phyloP scores from a whole-genome alignment of 2,888 invertebrate genomes.

The Parnassius glacialis region DNA sequence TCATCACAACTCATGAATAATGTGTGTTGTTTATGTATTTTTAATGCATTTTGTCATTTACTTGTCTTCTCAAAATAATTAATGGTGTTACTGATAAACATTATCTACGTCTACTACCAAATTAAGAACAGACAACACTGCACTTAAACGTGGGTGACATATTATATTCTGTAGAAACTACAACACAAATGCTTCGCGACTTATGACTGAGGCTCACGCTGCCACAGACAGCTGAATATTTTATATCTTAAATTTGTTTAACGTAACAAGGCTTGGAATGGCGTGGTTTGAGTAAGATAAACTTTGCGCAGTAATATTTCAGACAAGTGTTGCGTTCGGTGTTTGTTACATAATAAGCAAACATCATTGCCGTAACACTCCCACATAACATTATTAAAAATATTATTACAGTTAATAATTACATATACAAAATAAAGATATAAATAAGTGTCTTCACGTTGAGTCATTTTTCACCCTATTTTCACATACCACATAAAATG shows the following conservation, averaged over 20 bases:
- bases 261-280: conserved; percentile 1
- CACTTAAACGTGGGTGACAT: conserved; percentile 20
- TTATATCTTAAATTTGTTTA: conserved; percentile 21
- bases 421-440: too few species aligned
- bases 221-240: conserved; percentile 18
- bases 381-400: too few species aligned
- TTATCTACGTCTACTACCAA: not conserved
- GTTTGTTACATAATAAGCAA: not conserved
- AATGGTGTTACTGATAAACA: too few species aligned
- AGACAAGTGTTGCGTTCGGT: not conserved
- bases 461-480: too few species aligned
- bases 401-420: too few species aligned
- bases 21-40: too few species aligned
- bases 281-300: conserved; percentile 1
- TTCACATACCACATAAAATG: too few species aligned
- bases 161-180: conserved; percentile 9
- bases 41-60: too few species aligned
- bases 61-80: too few species aligned
- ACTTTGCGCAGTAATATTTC: conserved; percentile 2
- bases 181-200: conserved; percentile 8
- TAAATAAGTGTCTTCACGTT: too few species aligned
- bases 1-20: too few species aligned
- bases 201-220: not conserved
- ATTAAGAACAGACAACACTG: conserved; percentile 1
- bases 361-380: too few species aligned